phyloP scores from a whole-genome alignment of 2,113 vertebrate species.

The Corvus moneduloides region DNA sequence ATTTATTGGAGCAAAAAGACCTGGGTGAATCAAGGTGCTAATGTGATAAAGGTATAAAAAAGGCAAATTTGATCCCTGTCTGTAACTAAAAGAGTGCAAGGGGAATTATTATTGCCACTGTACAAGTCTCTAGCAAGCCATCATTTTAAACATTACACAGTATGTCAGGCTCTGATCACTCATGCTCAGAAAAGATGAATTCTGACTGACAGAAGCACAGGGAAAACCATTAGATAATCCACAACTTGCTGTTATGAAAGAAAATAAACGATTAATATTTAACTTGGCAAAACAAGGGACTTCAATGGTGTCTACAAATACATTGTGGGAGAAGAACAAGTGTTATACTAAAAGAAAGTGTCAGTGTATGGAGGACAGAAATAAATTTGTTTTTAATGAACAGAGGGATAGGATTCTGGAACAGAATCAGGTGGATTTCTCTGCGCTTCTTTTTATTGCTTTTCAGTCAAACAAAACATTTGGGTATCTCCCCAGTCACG shows the following conservation, averaged over 20 bases:
- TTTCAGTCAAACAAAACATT: not conserved
- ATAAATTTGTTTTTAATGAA: not conserved
- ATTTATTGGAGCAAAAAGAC: not conserved
- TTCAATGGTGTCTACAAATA: not conserved
- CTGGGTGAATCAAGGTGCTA: not conserved
- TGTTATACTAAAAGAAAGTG: not conserved
- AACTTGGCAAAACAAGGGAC: not conserved
- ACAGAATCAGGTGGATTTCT: not conserved
- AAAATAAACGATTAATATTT: not conserved
- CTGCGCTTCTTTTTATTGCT: not conserved
- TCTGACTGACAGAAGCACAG: not conserved
- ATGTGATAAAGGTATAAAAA: not conserved
- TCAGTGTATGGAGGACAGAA: not conserved
- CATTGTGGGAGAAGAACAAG: not conserved
- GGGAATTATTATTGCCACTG: not conserved
- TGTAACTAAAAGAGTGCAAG: not conserved
- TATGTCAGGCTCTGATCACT: not conserved
- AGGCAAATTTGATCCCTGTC: not conserved
- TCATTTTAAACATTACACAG: not conserved
- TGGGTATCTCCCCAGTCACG: not conserved
- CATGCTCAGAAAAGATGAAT: not conserved
- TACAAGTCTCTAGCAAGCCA: not conserved
- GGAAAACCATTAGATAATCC: not conserved
- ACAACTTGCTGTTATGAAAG: not conserved
- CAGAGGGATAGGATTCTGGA: not conserved